phyloP scores from a whole-genome alignment of 2,888 invertebrate species.

The Hydrotaea diabolus region DNA sequence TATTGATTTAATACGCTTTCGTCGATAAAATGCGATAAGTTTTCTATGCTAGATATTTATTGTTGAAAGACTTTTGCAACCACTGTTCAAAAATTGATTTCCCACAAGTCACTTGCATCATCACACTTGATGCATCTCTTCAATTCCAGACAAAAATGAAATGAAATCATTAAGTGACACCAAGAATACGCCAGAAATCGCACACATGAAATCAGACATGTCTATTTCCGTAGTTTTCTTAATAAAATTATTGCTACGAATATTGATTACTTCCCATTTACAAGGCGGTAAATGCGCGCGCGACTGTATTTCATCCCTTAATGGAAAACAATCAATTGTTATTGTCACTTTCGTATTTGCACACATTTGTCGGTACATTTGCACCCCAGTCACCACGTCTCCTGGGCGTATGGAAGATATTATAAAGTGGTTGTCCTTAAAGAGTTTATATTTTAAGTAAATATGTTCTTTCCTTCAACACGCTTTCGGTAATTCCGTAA shows the following conservation, averaged over 20 bases:
- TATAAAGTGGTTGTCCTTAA: slow-evolving; percentile 36
- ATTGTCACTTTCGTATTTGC: slow-evolving; percentile 4
- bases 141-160: neutral
- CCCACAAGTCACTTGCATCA: neutral
- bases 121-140: neutral
- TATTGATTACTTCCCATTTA: neutral
- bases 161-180: neutral
- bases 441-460: slow-evolving; percentile 28
- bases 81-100: neutral
- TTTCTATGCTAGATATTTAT: no score
- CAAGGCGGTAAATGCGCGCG: neutral
- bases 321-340: slow-evolving; percentile 28
- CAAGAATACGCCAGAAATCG: neutral
- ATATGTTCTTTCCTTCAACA: neutral
- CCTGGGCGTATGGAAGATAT: neutral
- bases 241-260: neutral
- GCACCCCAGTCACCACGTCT: neutral
- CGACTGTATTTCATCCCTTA: neutral
- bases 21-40: no score
- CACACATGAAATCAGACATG: neutral
- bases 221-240: neutral
- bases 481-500: neutral
- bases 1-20: no score
- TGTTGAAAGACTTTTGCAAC: no score
- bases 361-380: neutral